These are phyloP conservation scores for Huso huso DNA, from an alignment of 2,797 vertebrate species.

Conservation along the genomic window DNA sequence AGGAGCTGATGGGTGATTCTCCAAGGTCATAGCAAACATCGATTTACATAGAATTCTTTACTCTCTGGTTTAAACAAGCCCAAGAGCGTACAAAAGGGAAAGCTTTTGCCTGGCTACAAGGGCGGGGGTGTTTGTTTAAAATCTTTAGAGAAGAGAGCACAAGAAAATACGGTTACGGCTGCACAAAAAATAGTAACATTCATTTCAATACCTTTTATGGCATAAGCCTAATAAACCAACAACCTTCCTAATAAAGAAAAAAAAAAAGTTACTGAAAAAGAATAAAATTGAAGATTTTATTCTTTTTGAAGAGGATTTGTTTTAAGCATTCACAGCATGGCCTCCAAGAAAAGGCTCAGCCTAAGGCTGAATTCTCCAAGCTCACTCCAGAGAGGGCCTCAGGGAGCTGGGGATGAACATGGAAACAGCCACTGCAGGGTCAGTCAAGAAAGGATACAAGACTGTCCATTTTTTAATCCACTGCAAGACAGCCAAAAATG, in stretches of 20 bases:
- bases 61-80: neutral
- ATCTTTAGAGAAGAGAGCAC: too few species aligned
- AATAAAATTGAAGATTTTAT: slow-evolving; percentile 14
- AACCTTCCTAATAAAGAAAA: neutral
- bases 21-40: slow-evolving; percentile 4
- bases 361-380: slow-evolving; percentile 17
- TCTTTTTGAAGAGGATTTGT: too few species aligned
- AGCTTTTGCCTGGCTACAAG: neutral
- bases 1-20: neutral
- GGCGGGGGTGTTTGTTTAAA: too few species aligned
- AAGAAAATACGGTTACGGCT: neutral
- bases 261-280: slow-evolving; percentile 21
- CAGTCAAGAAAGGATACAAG: slow-evolving; percentile 22
- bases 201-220: neutral
- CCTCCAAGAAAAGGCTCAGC: slow-evolving; percentile 17
- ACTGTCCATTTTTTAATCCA: slow-evolving; percentile 1
- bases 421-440: slow-evolving; percentile 17
- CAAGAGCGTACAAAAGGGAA: neutral
- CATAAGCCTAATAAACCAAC: neutral
- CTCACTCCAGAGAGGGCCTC: slow-evolving; percentile 16
- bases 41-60: neutral
- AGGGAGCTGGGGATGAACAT: slow-evolving; percentile 26
- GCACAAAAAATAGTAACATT: neutral
- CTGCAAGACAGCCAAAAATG: too few species aligned
- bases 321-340: neutral